Evolutionary conservation across 2,113 vertebrate genomes (phyloP), one percentile per base, ranked within the genome.

Genomic region (Pelodiscus sinensis): DNA sequence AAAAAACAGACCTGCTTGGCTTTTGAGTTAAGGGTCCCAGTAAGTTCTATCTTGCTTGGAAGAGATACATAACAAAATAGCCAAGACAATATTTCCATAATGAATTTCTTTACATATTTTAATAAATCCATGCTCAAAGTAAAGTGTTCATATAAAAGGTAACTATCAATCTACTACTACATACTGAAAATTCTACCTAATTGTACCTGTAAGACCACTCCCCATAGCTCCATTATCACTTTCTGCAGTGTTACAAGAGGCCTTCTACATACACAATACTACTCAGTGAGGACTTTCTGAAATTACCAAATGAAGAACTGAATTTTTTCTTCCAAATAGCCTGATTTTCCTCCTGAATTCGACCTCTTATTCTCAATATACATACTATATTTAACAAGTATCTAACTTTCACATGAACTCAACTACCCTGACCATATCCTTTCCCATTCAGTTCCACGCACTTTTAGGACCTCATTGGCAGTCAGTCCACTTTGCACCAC

Each of bases 361-460:
- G 38, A 18, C 1, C 62, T 31, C 5, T 65, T 81, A 12, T 85
- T 90, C 60, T 84, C 52, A 81, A 9, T 65, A 31, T 44, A 84
- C 27, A 14, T 0, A 91, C 24, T 24, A 6, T 8, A 51, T 78
- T 25, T 78, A 78, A 78, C 35, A 77, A 44, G 35, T 13, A 27
- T 27, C 16, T 79, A 65, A 56, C 52, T 13, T 8, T 11, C 12
- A 79, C 0, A 0, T 16, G 56, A 11, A 68, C 58, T 0, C 82
- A 5, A 25, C 25, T 73, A n/a, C 35, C 50, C 52, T 44, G 35
- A 73, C 19, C 21, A 73, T 44, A 21, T 4, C 8, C 80, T 21
- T 19, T 79, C 50, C 35, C 82, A 24, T 15, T 8, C 11, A 51
- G 31, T 11, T 22, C 38, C 90, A 73, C 22, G 19, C 19, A 73